phyloP scores from a whole-genome alignment of 2,888 invertebrate genomes.

The Drosophila atripex region DNA sequence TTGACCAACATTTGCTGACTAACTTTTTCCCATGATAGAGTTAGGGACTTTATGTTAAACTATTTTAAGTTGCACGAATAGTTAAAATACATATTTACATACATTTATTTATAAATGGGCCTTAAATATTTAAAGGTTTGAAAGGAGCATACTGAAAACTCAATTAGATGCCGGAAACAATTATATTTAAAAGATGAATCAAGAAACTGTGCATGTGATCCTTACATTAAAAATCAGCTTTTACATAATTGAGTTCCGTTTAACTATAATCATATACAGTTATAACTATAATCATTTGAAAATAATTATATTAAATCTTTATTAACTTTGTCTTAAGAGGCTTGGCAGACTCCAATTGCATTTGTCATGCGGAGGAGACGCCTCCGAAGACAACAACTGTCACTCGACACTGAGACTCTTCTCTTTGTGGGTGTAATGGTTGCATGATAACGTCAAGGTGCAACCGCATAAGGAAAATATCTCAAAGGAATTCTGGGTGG shows the following conservation, averaged over 20 bases:
- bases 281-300: too few species aligned
- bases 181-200: too few species aligned
- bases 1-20: conserved; percentile 15
- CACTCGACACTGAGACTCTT: conserved; percentile 24
- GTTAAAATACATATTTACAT: neutral
- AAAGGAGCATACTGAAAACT: too few species aligned
- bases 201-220: too few species aligned
- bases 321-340: conserved; percentile 15
- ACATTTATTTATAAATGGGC: too few species aligned
- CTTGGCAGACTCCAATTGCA: conserved; percentile 59
- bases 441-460: conserved; percentile 8
- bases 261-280: too few species aligned
- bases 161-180: too few species aligned
- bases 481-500: conserved; percentile 3
- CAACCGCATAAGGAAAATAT: conserved; percentile 20
- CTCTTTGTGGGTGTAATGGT: neutral
- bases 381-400: conserved; percentile 46
- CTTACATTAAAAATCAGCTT: too few species aligned
- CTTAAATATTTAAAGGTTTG: too few species aligned
- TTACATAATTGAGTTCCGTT: too few species aligned
- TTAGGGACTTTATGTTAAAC: conserved; percentile 1
- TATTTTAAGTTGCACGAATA: neutral
- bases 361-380: conserved; percentile 66
- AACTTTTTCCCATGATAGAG: conserved; percentile 43
- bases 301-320: neutral